Percentiles rank a stretch among this genome's conserved stretches.
Conservation (phyloP, 2,888 invertebrate genomes). For the Bursaphelenchus okinawaensis region DNA sequence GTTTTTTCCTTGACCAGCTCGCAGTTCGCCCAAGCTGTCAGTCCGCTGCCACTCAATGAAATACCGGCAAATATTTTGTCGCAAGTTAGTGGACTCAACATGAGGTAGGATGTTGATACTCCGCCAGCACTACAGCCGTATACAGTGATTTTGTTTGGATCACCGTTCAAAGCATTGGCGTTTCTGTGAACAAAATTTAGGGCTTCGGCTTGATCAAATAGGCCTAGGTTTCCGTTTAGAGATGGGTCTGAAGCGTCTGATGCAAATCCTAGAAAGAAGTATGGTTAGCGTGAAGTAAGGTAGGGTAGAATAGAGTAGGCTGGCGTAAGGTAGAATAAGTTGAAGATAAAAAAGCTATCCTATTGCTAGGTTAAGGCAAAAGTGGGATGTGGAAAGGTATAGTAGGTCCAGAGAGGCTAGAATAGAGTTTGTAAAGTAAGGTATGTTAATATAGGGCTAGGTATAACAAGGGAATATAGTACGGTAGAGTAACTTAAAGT, state of each 20-base stretch:
- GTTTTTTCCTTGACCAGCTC: slow-evolving; percentile 15
- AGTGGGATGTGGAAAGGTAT: too few relatives aligned
- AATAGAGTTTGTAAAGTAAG: too few relatives aligned
- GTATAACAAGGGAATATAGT: too few relatives aligned
- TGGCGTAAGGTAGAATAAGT: too few relatives aligned
- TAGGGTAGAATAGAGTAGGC: too few relatives aligned
- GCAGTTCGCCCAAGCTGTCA: slow-evolving; percentile 6
- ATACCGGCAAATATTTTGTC: slow-evolving; percentile 34
- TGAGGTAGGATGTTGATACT: slow-evolving; percentile 18
- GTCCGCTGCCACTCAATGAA: slow-evolving; percentile 27
- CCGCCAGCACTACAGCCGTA: slow-evolving; percentile 36
- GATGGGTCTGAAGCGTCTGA: slow-evolving; percentile 21
- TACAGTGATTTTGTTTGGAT: slow-evolving; percentile 28
- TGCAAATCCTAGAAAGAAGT: slow-evolving; percentile 29
- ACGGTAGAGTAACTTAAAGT: too few relatives aligned
- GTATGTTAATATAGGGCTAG: too few relatives aligned
- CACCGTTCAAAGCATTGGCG: slow-evolving; percentile 29
- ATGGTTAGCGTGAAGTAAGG: neutral
- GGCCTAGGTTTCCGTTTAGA: slow-evolving; percentile 33
- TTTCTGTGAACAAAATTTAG: slow-evolving; percentile 27
- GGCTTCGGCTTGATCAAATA: slow-evolving; percentile 31
- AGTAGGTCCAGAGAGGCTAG: too few relatives aligned
- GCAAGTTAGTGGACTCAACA: slow-evolving; percentile 24
- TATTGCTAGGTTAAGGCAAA: neutral
- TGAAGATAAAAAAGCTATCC: neutral